These are phyloP conservation scores for Panulirus ornatus DNA, from an alignment of 1,140 invertebrate species.

Conservation along the genomic window DNA sequence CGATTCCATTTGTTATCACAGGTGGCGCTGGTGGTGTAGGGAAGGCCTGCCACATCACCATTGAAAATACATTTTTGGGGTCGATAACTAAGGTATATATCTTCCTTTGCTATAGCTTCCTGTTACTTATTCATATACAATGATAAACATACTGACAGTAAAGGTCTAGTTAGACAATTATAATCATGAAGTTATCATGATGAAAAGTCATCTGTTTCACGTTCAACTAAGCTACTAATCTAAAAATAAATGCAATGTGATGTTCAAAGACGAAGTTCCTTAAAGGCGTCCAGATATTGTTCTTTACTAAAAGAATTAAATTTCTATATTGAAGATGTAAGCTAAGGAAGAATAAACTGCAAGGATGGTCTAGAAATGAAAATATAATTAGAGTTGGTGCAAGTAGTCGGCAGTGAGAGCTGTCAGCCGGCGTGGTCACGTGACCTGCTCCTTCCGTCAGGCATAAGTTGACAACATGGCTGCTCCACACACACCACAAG, in stretches of 20 bases:
- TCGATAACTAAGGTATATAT: background rate
- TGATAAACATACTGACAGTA: background rate
- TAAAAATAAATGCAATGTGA: constrained; percentile 16
- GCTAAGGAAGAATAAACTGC: too few relatives aligned
- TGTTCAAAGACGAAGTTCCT: too few relatives aligned
- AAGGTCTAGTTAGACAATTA: background rate
- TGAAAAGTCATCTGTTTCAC: constrained; percentile 61
- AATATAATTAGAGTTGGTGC: too few relatives aligned
- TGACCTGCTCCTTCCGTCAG: constrained; percentile 41
- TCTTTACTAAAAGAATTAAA: too few relatives aligned
- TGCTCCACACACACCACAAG: constrained; percentile 46
- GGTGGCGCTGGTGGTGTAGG: constrained; percentile 18
- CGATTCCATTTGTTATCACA: too few relatives aligned
- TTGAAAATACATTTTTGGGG: background rate
- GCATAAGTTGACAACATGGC: constrained; percentile 63
- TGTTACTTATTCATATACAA: background rate
- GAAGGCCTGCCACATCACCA: constrained; percentile 49
- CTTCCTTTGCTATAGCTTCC: background rate
- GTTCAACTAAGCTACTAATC: constrained; percentile 44
- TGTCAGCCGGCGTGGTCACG: constrained; percentile 61
- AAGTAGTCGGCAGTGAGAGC: background rate
- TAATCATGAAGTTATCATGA: background rate
- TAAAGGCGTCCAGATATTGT: too few relatives aligned
- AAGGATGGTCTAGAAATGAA: too few relatives aligned
- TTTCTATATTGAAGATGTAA: too few relatives aligned